Conservation (phyloP, 2,888 invertebrate species). For the Euzophera pinguis region DNA sequence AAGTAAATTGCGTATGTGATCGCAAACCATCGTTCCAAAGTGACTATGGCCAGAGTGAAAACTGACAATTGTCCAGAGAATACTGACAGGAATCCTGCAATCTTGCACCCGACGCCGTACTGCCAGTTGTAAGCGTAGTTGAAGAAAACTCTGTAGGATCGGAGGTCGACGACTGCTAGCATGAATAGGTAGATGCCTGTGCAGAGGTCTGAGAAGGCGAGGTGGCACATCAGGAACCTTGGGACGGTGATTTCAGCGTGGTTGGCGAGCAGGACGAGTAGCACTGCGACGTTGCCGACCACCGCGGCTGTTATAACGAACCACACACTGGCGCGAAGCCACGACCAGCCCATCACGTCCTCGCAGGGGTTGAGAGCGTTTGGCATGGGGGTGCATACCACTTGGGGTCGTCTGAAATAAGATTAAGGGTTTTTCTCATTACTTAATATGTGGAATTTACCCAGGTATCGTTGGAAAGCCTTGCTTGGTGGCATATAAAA, state of each 20-base stretch:
- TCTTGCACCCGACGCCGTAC: constrained; percentile 87
- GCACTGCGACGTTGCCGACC: constrained; percentile 90
- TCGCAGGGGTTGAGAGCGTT: constrained; percentile 93
- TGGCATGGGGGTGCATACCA: constrained; percentile 86
- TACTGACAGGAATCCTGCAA: constrained; percentile 93
- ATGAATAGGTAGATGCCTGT: constrained; percentile 92
- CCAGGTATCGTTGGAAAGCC: no score
- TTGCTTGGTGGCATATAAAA: no score
- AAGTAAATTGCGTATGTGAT: constrained; percentile 91
- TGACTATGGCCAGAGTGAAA: constrained; percentile 91
- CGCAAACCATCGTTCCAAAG: constrained; percentile 91
- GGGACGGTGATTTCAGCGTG: constrained; percentile 66
- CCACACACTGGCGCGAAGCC: constrained; percentile 91
- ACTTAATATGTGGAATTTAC: no score
- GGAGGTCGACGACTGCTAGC: constrained; percentile 90
- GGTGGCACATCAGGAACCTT: constrained; percentile 81
- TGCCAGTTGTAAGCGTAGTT: constrained; percentile 96
- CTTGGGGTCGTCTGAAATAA: constrained; percentile 51
- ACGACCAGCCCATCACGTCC: constrained; percentile 91
- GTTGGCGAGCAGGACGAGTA: constrained; percentile 86
- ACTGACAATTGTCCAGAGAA: constrained; percentile 93
- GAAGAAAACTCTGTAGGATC: constrained; percentile 92
- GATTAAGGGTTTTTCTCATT: not conserved
- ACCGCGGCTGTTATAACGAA: constrained; percentile 90
- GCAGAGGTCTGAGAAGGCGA: constrained; percentile 93